phyloP scores from a whole-genome alignment of 2,888 invertebrate species.

The Aproaerema taeniolella region DNA sequence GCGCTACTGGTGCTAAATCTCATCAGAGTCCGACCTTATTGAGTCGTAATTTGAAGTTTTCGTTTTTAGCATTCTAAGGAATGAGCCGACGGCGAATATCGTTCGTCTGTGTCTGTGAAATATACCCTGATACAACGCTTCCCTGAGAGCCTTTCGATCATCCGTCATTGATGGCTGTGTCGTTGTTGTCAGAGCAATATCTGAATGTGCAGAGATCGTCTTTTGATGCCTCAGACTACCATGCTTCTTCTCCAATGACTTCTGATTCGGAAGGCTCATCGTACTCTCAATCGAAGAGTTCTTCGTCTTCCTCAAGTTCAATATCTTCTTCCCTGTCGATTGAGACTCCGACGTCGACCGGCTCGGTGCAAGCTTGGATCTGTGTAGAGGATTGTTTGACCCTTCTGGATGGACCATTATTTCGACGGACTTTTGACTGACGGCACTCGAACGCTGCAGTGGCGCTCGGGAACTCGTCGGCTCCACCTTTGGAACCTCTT shows the following conservation, averaged over 20 bases:
- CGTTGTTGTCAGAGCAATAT: constrained; percentile 68
- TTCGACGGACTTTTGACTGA: constrained; percentile 80
- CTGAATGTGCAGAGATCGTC: constrained; percentile 78
- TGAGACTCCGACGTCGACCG: constrained; percentile 68
- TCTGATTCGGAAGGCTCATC: constrained; percentile 72
- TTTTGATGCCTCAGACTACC: constrained; percentile 79
- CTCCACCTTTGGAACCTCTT: constrained; percentile 55
- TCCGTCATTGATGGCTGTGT: constrained; percentile 70
- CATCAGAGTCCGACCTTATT: constrained; percentile 79
- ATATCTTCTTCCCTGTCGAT: constrained; percentile 59
- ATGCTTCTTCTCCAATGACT: constrained; percentile 71
- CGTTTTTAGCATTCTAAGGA: constrained; percentile 84
- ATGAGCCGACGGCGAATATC: constrained; percentile 86
- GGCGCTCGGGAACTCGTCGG: constrained; percentile 63
- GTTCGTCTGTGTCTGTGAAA: constrained; percentile 86
- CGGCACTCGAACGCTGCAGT: constrained; percentile 77
- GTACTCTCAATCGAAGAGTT: constrained; percentile 73
- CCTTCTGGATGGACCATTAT: constrained; percentile 71
- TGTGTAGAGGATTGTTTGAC: constrained; percentile 63
- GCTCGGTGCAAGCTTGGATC: constrained; percentile 66
- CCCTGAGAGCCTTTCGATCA: constrained; percentile 82
- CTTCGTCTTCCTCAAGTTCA: constrained; percentile 68
- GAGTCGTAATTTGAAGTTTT: constrained; percentile 87
- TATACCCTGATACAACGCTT: constrained; percentile 86
- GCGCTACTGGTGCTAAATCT: constrained; percentile 62